Percentiles rank a stretch among this genome's conserved stretches.
Conservation (phyloP, 2,113 vertebrate genomes). For the Cheirogaleus medius region DNA sequence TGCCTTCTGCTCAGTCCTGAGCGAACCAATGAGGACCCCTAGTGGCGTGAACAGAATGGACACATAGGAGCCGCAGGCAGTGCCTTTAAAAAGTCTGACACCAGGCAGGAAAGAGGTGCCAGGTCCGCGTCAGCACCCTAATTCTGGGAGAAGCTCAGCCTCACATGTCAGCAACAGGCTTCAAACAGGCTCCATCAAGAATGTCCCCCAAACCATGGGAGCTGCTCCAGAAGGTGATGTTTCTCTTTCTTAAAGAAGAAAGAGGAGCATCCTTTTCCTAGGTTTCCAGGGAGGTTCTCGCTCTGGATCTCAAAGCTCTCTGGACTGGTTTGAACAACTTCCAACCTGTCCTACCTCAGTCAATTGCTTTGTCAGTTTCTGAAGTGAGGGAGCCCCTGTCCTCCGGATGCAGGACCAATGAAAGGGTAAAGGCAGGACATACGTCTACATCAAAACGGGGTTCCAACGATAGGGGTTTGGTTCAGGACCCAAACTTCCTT, state of each 20-base stretch:
- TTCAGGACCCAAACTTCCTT: background rate
- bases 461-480: background rate
- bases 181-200: background rate
- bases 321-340: background rate
- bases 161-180: no score
- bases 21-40: conserved; percentile 75
- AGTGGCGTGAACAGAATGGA: conserved; percentile 58
- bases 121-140: background rate
- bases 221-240: background rate
- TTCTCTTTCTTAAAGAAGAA: background rate
- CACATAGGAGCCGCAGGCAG: background rate
- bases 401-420: background rate
- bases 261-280: background rate
- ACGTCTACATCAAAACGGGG: background rate
- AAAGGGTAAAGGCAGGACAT: accelerated
- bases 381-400: background rate
- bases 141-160: background rate
- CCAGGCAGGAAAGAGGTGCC: background rate
- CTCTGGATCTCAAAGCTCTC: background rate
- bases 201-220: no score
- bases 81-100: background rate
- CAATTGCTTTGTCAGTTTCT: background rate
- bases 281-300: background rate
- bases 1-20: conserved; percentile 55
- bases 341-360: background rate